Percentiles rank a stretch among this genome's conserved stretches.
Evolutionary conservation across 2,888 invertebrate species (phyloP).

Genomic region (Rhodophaea formosa): DNA sequence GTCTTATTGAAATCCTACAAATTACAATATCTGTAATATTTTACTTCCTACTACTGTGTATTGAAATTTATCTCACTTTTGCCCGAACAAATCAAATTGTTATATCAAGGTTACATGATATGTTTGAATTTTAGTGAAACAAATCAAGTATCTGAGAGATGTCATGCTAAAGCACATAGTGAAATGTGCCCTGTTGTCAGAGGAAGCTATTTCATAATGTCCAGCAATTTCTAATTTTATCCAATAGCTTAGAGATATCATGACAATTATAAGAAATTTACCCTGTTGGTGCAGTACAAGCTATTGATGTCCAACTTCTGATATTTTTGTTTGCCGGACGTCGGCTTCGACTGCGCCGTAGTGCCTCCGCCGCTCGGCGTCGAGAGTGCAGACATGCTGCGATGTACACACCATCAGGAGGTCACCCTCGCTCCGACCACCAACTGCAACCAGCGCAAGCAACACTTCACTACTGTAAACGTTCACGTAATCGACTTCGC

Average conservation of each 20-base stretch:
- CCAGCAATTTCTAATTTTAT: too few relatives aligned
- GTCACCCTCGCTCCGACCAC: conserved; percentile 75
- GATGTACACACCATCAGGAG: conserved; percentile 93
- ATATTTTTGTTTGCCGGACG: conserved; percentile 94
- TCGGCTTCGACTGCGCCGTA: conserved; percentile 81
- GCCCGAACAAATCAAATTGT: too few relatives aligned
- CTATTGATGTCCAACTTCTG: conserved; percentile 99
- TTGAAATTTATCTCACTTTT: too few relatives aligned
- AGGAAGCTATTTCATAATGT: too few relatives aligned
- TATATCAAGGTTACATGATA: too few relatives aligned
- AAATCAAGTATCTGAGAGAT: background rate
- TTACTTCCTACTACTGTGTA: too few relatives aligned
- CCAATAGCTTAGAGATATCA: too few relatives aligned
- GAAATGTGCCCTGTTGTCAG: conserved; percentile 82
- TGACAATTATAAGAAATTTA: background rate
- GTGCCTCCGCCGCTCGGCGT: conserved; percentile 86
- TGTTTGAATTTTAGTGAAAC: too few relatives aligned
- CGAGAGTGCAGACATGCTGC: conserved; percentile 98
- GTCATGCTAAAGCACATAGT: background rate
- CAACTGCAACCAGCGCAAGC: conserved; percentile 70
- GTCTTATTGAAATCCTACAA: too few relatives aligned
- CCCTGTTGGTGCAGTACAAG: conserved; percentile 93
- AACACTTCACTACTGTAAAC: conserved; percentile 39
- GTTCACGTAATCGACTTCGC: conserved; percentile 38
- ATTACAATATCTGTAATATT: too few relatives aligned